Percentiles rank a stretch among this genome's conserved stretches.
These are phyloP conservation scores for Aix galericulata DNA, from an alignment of 2,113 vertebrate genomes.

Conservation along the genomic window DNA sequence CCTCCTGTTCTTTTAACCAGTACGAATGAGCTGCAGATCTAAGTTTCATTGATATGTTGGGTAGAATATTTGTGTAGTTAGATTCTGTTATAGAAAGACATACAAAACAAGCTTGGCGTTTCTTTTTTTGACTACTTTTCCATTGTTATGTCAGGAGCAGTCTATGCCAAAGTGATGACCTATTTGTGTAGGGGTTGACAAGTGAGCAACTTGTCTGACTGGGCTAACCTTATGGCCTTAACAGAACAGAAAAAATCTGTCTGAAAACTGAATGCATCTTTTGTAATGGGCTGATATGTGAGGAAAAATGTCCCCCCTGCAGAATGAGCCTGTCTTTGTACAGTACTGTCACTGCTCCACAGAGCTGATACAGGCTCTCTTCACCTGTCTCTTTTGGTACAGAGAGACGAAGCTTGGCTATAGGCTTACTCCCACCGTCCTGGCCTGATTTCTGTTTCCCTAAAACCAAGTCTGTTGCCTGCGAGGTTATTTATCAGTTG, in stretches of 20 bases:
- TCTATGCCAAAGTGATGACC: not conserved
- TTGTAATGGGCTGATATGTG: not conserved
- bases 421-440: not conserved
- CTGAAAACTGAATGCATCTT: not conserved
- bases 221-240: not conserved
- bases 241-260: not conserved
- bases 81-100: not conserved
- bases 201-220: not conserved
- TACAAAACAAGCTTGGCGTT: not conserved
- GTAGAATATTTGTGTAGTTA: not conserved
- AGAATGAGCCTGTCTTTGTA: not conserved
- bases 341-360: not conserved
- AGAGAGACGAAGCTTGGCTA: not conserved
- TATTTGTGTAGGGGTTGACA: not conserved
- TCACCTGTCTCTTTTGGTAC: constrained; percentile 46
- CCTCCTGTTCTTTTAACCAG: not conserved
- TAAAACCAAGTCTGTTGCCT: not conserved
- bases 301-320: not conserved
- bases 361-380: not conserved
- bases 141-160: not conserved
- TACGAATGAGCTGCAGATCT: not conserved
- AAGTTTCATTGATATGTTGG: not conserved
- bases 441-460: not conserved
- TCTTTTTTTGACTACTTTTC: not conserved
- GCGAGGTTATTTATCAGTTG: not conserved